Evolutionary conservation across 1,140 invertebrate species (phyloP), one percentile per base, ranked within the genome.

Genomic region (Drosophila kurseongensis): DNA sequence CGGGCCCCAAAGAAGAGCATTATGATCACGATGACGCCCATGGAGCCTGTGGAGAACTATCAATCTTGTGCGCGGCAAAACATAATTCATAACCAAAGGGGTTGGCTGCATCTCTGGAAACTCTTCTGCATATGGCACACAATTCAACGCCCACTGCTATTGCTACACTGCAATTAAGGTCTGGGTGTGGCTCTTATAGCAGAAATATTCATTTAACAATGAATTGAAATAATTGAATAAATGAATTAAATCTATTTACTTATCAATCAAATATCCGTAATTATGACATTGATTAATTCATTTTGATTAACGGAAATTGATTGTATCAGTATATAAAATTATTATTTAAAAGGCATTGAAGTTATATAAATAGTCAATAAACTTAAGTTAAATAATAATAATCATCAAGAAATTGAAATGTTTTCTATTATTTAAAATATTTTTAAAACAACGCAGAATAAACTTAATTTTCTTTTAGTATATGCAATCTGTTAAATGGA

Each of bases 41-140:
- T 58, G 41, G n/a, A 52, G 78, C 55, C 83, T 45, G 56, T 14
- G 59, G 75, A 79, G 79, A 82, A 81, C 83, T 83, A 89, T 88
- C 83, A 88, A 88, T 88, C 83, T 88, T 88, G 84, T 60, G 76
- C 75, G 72, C 72, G 77, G 83, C 79, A 60, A 89, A 89, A 83
- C 84, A 89, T 89, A 88, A 88, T 89, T 88, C 88, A 88, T 88
- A 88, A 73, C 83, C 65, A 13, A 56, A 29, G 54, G 75, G 55
- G 69, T 18, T 44, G 50, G 36, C 7, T 52, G 59, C 65, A 51
- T 44, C 45, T 66, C 47, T 42, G n/a, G 61, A n/a, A 66, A 38
- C 60, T 44, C 47, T 52, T 66, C 60, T 52, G 47, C 38, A 44
- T 68, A n/a, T 42, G 65, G 47, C 38, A 36, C 14, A 65, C 32